Base-by-base conservation (phyloP, 2,113 vertebrate species). In the Takifugu bimaculatus region DNA sequence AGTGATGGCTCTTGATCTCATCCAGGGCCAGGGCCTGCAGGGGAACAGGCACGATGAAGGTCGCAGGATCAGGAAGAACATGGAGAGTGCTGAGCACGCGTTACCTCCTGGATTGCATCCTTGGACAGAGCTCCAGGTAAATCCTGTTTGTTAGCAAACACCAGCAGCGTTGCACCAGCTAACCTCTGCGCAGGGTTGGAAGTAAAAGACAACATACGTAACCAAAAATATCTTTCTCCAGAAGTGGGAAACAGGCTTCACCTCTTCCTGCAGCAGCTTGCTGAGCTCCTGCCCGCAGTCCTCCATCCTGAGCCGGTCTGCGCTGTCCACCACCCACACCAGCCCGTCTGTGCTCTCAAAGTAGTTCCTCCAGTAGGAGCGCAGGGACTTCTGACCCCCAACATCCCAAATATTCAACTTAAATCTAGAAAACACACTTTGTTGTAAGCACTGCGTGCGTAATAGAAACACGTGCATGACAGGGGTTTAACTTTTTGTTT, bases 271-370 rank as follows among this genome's bases (percentile, higher is more conserved):
- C 63, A 96, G 70, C 57, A 96, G 91, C 6, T 80, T 32, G 27
- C 86, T 77, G 2, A 96, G 89, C 76, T 96, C 95, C 57, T 86
- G 82, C 29, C 57, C 88, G 74, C 95, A 96, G 87, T 96, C 94
- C 26, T 93, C 89, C 80, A 96, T 81, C 62, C 95, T 84, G 61
- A 93, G 91, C 45, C 92, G 88, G 83, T 96, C 95, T 0, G 94
- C 94, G 0, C 94, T 95, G 88, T 96, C 95, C 86, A 96, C 95
- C 69, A 96, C 95, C 95, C 95, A 96, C 87, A 96, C 93, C 81
- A 96, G 88, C 25, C 95, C 95, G 0, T 96, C 95, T 0, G 95
- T 96, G 86, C 94, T 94, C 83, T 96, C 95, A 45, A 96, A 96
- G 85, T 96, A 96, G 88, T 96, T 96, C 80, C 93, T 91, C 95